Conservation (phyloP, 2,888 invertebrate genomes). For the Drosophila helvetica region DNA sequence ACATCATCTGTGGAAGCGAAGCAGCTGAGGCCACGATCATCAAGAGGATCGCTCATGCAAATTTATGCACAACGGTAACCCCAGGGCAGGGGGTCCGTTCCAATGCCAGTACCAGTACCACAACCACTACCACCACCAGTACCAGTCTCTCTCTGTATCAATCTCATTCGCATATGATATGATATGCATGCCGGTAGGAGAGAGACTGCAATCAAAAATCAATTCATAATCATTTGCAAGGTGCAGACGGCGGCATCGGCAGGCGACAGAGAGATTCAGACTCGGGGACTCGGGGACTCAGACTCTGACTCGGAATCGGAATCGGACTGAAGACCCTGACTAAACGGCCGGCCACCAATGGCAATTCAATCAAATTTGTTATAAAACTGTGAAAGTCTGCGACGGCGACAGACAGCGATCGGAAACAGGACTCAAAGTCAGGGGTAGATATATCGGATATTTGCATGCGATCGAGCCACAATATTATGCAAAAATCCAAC, state of each 20-base stretch:
- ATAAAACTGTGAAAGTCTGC: slow-evolving; percentile 77
- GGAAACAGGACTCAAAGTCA: slow-evolving; percentile 76
- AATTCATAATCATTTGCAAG: slow-evolving; percentile 83
- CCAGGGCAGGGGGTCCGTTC: neutral
- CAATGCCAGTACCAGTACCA: slow-evolving; percentile 3
- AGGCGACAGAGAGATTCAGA: slow-evolving; percentile 31
- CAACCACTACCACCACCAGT: neutral
- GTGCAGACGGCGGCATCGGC: slow-evolving; percentile 60
- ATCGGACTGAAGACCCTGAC: neutral
- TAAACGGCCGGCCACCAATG: slow-evolving; percentile 25
- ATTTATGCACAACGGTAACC: slow-evolving; percentile 56
- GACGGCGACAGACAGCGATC: slow-evolving; percentile 68
- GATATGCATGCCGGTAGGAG: slow-evolving; percentile 33
- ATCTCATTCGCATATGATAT: slow-evolving; percentile 51
- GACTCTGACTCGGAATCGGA: neutral
- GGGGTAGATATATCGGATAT: slow-evolving; percentile 31
- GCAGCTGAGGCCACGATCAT: slow-evolving; percentile 2
- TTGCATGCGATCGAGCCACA: slow-evolving; percentile 48
- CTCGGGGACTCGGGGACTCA: too few relatives aligned
- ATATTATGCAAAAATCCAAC: slow-evolving; percentile 64
- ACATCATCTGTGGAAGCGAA: neutral
- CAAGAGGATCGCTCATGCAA: slow-evolving; percentile 35
- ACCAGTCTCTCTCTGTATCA: slow-evolving; percentile 14
- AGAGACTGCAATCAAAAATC: slow-evolving; percentile 80
- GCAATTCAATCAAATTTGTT: slow-evolving; percentile 81